Evolutionary conservation across 2,797 vertebrate species (phyloP).

Genomic region (Botia kubotai): DNA sequence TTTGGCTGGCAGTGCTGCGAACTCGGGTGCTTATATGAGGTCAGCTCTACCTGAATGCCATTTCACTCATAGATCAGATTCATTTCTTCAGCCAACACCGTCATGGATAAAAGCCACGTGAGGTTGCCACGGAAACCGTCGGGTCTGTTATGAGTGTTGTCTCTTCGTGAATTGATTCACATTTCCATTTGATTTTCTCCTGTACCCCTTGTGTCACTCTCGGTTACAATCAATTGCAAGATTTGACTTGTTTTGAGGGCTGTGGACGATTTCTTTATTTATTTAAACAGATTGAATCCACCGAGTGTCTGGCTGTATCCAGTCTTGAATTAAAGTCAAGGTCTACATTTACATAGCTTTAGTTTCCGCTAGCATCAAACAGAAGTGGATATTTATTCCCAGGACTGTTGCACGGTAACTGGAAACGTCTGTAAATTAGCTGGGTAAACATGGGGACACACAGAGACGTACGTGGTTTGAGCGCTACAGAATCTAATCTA

Average conservation of each 20-base stretch:
- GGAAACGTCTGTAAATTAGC: not conserved
- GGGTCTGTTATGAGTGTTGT: conserved; percentile 55
- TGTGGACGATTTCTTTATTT: conserved; percentile 2
- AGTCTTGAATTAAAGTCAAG: conserved; percentile 21
- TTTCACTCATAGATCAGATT: conserved; percentile 58
- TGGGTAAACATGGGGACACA: not conserved
- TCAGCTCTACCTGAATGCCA: conserved; percentile 55
- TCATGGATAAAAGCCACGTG: conserved; percentile 53
- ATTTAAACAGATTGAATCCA: conserved; percentile 40
- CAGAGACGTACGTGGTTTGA: not conserved
- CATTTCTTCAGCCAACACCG: conserved; percentile 55
- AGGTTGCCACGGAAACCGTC: conserved; percentile 73
- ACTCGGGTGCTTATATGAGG: conserved; percentile 27
- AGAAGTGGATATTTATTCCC: not conserved
- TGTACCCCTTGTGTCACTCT: conserved; percentile 42
- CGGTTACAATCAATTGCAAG: conserved; percentile 24
- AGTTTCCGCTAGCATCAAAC: not conserved
- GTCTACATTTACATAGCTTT: conserved; percentile 24
- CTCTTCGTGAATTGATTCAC: conserved; percentile 58
- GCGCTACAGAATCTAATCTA: not conserved
- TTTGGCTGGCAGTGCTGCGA: conserved; percentile 8
- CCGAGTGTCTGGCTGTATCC: not conserved
- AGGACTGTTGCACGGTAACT: not conserved
- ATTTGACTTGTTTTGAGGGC: conserved; percentile 35
- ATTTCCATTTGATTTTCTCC: conserved; percentile 40